Base-by-base conservation (phyloP, 2,888 invertebrate genomes). In the Nymphalis c-album region DNA sequence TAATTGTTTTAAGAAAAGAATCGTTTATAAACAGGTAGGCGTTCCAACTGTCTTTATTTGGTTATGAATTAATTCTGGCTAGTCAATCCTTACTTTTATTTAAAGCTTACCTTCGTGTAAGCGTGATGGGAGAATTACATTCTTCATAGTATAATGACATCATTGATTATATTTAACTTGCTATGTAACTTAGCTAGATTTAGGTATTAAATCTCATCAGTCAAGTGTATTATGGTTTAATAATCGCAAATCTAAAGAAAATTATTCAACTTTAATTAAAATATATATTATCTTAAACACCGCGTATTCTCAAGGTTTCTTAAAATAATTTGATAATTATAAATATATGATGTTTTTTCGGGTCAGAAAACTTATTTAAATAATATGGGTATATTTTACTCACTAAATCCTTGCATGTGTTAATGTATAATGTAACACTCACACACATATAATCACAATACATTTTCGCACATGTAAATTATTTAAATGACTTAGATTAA, bases 1-100 rank as follows among this genome's bases (percentile, higher is more conserved):
- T 73, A 72, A 73, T 74, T 70, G 69, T 72, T 70, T 69, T 65
- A 22, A 67, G 60, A 70, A 66, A 67, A 55, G 55, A 70, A 59
- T 46, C 31, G 26, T 26, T 47, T 64, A 60, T 64, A 63, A 61
- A 63, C 61, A 68, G 69, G 53, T 67, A 59, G 68, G 61, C 62
- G 51, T 60, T 60, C 50, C 20, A 51, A 18, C 20, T 57, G 47
- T n/a, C 26, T 22, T 18, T 26, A 46, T 61, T 40, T 60, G 45
- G 18, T 22, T 35, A 51, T 13, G 17, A 17, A 16, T 55, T 31
- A 31, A 46, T 35, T 10, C 46, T 50, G 18, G 40, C 26, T 58
- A 40, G 57, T 60, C 31, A 55, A 45, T 26, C 57, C 20, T 62
- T 31, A 53, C 40, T 26, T 47, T 47, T n/a, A 35, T 65, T 53